Conservation (phyloP, 2,113 vertebrate species). For the Gambusia affinis region DNA sequence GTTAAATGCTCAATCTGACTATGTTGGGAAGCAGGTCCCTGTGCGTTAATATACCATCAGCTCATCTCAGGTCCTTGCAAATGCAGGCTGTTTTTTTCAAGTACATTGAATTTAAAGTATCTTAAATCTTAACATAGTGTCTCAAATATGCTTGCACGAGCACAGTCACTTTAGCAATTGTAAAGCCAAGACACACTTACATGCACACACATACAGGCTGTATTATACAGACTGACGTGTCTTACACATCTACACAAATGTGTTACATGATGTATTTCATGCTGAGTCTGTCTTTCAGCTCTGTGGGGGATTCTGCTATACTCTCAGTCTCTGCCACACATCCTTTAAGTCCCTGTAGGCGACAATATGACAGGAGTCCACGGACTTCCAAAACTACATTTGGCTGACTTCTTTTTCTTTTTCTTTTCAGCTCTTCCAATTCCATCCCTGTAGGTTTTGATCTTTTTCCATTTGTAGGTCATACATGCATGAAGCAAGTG, state of each 20-base stretch:
- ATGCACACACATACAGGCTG: neutral
- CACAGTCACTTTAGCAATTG: neutral
- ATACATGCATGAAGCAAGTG: slow-evolving; percentile 19
- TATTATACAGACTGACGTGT: slow-evolving; percentile 21
- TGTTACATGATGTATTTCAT: slow-evolving; percentile 46
- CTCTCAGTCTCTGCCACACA: slow-evolving; percentile 37
- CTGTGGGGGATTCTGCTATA: slow-evolving; percentile 36
- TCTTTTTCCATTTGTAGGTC: slow-evolving; percentile 34
- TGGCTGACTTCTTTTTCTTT: slow-evolving; percentile 14
- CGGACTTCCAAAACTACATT: slow-evolving; percentile 31
- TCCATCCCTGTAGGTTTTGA: slow-evolving; percentile 19
- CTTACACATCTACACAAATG: slow-evolving; percentile 31
- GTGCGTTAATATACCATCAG: slow-evolving; percentile 69
- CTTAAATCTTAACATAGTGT: slow-evolving; percentile 3
- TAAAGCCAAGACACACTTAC: neutral
- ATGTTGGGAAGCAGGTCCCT: slow-evolving; percentile 54
- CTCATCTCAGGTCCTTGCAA: slow-evolving; percentile 32
- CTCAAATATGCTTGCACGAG: neutral
- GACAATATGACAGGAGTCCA: slow-evolving; percentile 41
- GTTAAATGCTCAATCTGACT: slow-evolving; percentile 67
- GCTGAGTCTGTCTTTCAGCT: slow-evolving; percentile 38
- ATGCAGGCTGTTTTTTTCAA: slow-evolving; percentile 27
- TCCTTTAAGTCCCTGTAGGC: slow-evolving; percentile 43
- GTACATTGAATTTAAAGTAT: slow-evolving; percentile 2
- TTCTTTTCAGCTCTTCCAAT: slow-evolving; percentile 7